These are phyloP conservation scores for Myzus persicae DNA, from an alignment of 1,140 invertebrate genomes.

Conservation along the genomic window DNA sequence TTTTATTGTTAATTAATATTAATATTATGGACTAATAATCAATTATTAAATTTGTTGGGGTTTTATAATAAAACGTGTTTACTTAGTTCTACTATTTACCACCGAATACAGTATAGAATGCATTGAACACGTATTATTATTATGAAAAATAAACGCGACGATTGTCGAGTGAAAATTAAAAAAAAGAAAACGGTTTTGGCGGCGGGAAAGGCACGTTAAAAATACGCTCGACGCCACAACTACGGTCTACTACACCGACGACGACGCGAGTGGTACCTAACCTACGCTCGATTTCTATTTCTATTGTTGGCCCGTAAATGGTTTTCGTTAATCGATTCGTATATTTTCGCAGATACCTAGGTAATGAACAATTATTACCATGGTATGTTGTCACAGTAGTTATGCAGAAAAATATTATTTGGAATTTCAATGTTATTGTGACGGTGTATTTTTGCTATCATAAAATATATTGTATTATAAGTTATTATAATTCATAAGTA, in stretches of 20 bases:
- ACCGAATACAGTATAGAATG: background rate
- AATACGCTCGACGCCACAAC: background rate
- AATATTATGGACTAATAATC: too few relatives aligned
- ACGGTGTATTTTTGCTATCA: background rate
- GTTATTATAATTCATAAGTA: too few relatives aligned
- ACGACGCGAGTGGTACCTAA: background rate
- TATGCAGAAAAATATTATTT: background rate
- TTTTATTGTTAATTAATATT: too few relatives aligned
- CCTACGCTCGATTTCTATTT: background rate
- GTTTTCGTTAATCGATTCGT: conserved; percentile 20
- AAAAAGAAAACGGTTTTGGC: background rate
- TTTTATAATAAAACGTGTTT: background rate
- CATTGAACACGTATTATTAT: background rate
- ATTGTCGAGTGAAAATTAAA: background rate
- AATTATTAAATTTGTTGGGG: too few relatives aligned
- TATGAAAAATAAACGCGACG: background rate
- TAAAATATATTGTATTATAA: background rate
- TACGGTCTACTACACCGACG: background rate
- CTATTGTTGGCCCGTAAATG: conserved; percentile 20
- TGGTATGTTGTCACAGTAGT: background rate
- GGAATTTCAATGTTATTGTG: background rate
- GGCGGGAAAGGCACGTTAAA: background rate
- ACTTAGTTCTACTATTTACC: background rate
- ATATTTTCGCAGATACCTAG: background rate
- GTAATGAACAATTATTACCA: background rate